Percentiles rank a stretch among this genome's conserved stretches.
Conservation (phyloP, 2,888 invertebrate genomes). For the Bombylius discolor region DNA sequence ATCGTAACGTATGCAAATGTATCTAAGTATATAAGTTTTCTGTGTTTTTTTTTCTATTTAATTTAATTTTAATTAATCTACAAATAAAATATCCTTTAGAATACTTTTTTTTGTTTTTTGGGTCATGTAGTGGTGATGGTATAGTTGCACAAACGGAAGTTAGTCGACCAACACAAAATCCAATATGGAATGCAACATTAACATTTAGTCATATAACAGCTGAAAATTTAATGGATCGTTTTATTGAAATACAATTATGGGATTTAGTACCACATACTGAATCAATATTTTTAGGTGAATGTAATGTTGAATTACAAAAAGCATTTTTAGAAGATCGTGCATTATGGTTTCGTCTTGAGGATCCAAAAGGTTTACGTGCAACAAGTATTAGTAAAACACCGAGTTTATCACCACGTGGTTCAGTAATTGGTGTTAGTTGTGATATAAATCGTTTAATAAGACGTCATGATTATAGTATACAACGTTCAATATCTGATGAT, state of each 20-base stretch:
- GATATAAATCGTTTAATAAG: conserved; percentile 50
- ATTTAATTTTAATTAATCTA: no score
- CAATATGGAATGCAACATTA: conserved; percentile 85
- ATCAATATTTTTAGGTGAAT: conserved; percentile 68
- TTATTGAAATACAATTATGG: conserved; percentile 79
- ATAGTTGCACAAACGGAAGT: conserved; percentile 70
- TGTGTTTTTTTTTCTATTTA: no score
- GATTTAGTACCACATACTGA: conserved; percentile 73
- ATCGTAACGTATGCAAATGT: no score
- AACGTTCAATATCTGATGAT: conserved; percentile 63
- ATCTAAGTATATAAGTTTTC: no score
- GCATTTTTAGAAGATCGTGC: conserved; percentile 79
- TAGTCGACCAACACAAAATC: conserved; percentile 74
- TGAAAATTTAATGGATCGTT: conserved; percentile 64
- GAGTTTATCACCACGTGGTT: conserved; percentile 66
- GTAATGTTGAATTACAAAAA: conserved; percentile 50
- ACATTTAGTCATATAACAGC: conserved; percentile 68
- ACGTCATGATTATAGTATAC: conserved; percentile 59
- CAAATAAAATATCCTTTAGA: neutral
- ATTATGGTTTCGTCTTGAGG: conserved; percentile 80
- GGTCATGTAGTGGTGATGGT: conserved; percentile 49
- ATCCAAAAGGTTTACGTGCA: conserved; percentile 52
- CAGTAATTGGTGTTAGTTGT: conserved; percentile 47
- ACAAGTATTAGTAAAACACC: conserved; percentile 50
- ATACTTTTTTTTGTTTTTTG: neutral